phyloP scores from a whole-genome alignment of 2,888 invertebrate species.

The Drosophila neotestacea region DNA sequence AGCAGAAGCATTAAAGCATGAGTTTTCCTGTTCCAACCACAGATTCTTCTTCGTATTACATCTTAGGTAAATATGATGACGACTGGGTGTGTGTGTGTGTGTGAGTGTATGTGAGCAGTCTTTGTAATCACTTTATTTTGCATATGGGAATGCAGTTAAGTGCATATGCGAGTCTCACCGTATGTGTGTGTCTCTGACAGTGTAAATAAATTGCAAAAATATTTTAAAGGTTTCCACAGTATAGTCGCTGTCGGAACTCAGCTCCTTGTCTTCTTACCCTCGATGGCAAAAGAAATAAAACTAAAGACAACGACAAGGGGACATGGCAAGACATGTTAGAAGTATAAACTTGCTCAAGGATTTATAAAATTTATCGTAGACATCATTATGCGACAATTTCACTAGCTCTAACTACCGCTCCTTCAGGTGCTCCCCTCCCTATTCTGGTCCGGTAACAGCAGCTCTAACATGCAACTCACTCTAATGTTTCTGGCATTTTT shows the following conservation, averaged over 20 bases:
- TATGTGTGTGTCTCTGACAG: constrained; percentile 33
- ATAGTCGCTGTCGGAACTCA: constrained; percentile 41
- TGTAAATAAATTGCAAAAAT: constrained; percentile 76
- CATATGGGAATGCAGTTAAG: constrained; percentile 71
- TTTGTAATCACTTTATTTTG: constrained; percentile 78
- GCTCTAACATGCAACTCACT: constrained; percentile 60
- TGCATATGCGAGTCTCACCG: constrained; percentile 41
- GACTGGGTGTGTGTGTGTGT: constrained; percentile 19
- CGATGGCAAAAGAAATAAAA: constrained; percentile 61
- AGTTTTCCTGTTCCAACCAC: not conserved
- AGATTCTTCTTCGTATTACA: not conserved
- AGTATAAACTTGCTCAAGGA: constrained; percentile 61
- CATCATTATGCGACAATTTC: constrained; percentile 77
- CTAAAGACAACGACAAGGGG: constrained; percentile 43
- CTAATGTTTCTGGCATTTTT: constrained; percentile 45
- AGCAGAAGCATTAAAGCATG: constrained; percentile 35
- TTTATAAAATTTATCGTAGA: constrained; percentile 78
- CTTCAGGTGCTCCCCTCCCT: not conserved
- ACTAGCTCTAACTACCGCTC: constrained; percentile 37
- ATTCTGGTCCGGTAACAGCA: constrained; percentile 45
- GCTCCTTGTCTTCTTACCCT: not conserved
- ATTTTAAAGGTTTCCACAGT: constrained; percentile 76
- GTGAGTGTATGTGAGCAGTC: constrained; percentile 32
- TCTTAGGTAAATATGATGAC: not conserved
- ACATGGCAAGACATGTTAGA: constrained; percentile 27